Evolutionary conservation across 2,888 invertebrate species (phyloP), one percentile per base, ranked within the genome.

Genomic region (Orthosia gracilis): DNA sequence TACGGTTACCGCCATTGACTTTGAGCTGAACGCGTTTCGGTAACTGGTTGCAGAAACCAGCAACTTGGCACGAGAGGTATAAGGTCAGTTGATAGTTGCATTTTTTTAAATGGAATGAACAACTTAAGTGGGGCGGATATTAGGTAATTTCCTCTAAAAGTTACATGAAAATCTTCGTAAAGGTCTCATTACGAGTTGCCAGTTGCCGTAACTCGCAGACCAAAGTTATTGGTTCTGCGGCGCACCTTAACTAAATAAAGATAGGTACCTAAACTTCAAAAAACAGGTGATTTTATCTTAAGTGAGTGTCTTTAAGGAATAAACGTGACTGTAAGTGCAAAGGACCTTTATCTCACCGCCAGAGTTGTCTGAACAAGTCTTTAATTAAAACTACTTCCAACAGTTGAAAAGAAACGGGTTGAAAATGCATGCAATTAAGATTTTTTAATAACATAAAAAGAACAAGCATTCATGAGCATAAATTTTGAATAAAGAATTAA

Each of bases 351-450:
- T 40, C 47, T 61, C 23, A 21, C 21, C 54, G 7, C 23, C n/a
- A 54, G 15, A 65, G 57, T 18, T 52, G 52, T 61, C 21, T 54
- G n/a, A 63, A 55, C 68, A 55, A 76, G 40, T 69, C 13, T 80
- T 54, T 69, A 72, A 73, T 82, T 82, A 69, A 76, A 76, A 69
- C 63, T 69, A 67, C n/a, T 69, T 54, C 59, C 45, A 63, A 76
- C 66, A 40, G 5, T 69, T 64, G 55, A 21, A 47, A 69, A 69
- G 23, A 21, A 57, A 62, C 15, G 21, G 40, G 52, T 26, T 18
- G 13, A 62, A 12, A 49, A n/a, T 23, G 62, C 57, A 13, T 50
- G 15, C 5, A 66, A 58, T 65, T 11, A 7, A 4, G 1, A 54
- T 52, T 70, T n/a, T 57, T 45, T n/a, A 45, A 45, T 26, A n/a